Conservation (phyloP, 2,113 vertebrate genomes). For the Arenaria interpres region DNA sequence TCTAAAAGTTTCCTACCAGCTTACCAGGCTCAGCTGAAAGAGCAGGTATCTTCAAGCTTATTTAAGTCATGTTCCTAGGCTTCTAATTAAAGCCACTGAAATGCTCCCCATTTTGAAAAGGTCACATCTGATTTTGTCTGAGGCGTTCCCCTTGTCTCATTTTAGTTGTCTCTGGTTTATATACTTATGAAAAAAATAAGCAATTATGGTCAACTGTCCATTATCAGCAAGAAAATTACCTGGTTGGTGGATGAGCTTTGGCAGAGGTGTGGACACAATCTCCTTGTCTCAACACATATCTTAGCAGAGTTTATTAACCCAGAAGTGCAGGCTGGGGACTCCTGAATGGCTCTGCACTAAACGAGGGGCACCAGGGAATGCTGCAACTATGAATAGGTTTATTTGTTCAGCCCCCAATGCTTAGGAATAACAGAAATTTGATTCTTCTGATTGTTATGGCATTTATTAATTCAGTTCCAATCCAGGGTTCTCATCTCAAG, state of each 20-base stretch:
- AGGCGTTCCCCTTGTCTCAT: constrained; percentile 44
- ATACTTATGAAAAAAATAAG: background rate
- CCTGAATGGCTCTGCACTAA: background rate
- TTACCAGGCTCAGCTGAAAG: background rate
- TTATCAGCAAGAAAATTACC: background rate
- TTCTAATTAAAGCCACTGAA: constrained; percentile 71
- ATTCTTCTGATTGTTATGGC: background rate
- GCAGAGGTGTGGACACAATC: background rate
- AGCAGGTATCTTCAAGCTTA: constrained; percentile 15
- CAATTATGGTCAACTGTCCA: background rate
- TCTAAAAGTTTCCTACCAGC: constrained; percentile 7
- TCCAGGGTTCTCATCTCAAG: background rate
- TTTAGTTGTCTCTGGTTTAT: constrained; percentile 24
- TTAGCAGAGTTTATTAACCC: background rate
- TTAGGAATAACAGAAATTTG: background rate
- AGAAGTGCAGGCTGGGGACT: background rate
- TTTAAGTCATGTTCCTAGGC: constrained; percentile 10
- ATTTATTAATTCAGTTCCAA: background rate
- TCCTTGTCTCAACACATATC: background rate
- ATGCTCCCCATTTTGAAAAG: constrained; percentile 53
- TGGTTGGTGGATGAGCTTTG: background rate
- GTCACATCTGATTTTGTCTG: constrained; percentile 66
- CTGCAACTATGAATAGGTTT: background rate
- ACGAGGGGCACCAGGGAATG: background rate
- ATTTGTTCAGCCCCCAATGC: background rate